These are phyloP conservation scores for Harpegnathos saltator DNA, from an alignment of 1,140 invertebrate genomes.

Conservation along the genomic window DNA sequence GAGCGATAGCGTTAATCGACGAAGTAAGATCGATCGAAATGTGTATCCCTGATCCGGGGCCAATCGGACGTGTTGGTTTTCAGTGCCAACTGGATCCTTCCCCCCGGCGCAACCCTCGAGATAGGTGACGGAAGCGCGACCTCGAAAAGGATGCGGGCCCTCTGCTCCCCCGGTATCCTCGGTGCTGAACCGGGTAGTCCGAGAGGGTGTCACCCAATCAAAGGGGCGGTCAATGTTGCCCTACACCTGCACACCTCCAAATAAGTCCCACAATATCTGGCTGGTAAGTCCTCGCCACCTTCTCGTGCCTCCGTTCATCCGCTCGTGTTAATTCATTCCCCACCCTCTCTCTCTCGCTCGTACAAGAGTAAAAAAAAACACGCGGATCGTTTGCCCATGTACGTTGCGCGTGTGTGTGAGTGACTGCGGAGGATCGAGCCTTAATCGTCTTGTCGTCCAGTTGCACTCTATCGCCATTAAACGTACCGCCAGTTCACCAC, in stretches of 20 bases:
- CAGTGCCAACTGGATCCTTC: constrained; percentile 84
- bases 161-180: constrained; percentile 75
- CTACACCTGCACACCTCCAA: constrained; percentile 75
- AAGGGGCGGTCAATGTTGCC: constrained; percentile 70
- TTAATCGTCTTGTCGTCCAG: constrained; percentile 55
- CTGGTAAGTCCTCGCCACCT: constrained; percentile 78
- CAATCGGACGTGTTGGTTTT: constrained; percentile 79
- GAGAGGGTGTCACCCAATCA: constrained; percentile 73
- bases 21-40: constrained; percentile 19
- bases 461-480: constrained; percentile 63
- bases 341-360: constrained; percentile 61
- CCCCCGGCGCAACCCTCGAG: constrained; percentile 70
- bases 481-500: constrained; percentile 57
- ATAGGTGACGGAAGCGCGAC: constrained; percentile 75
- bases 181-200: constrained; percentile 76
- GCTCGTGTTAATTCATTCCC: constrained; percentile 70
- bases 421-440: constrained; percentile 34
- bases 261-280: constrained; percentile 76
- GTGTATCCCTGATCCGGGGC: constrained; percentile 69
- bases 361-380: constrained; percentile 37
- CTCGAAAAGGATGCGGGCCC: constrained; percentile 74
- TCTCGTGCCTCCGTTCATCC: constrained; percentile 75
- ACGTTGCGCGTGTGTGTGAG: constrained; percentile 41
- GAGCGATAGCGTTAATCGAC: constrained; percentile 46
- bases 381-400: constrained; percentile 16